phyloP scores from a whole-genome alignment of 2,113 vertebrate genomes.

The Protobothrops flavoviridis region DNA sequence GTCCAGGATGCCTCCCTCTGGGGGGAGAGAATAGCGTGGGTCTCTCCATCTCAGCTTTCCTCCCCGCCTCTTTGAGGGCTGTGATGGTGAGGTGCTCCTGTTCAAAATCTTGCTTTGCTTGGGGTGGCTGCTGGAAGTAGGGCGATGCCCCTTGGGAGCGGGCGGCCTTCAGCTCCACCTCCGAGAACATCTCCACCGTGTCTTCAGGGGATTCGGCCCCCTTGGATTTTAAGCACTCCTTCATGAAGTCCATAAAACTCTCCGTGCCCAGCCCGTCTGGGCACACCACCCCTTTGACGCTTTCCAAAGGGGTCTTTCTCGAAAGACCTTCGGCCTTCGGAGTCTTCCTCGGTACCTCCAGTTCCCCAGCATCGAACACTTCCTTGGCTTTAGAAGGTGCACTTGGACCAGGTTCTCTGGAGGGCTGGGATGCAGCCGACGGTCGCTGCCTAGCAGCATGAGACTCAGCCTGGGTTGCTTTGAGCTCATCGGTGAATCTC shows the following conservation, averaged over 20 bases:
- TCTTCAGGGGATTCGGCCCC: slow-evolving; percentile 66
- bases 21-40: not conserved
- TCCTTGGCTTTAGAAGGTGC: not conserved
- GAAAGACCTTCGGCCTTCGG: not conserved
- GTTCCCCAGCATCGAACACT: not conserved
- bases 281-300: slow-evolving; percentile 10
- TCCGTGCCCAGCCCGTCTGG: slow-evolving; percentile 63
- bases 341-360: slow-evolving; percentile 8
- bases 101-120: slow-evolving; percentile 73
- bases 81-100: slow-evolving; percentile 81
- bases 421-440: not conserved
- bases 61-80: slow-evolving; percentile 76
- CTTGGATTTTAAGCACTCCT: slow-evolving; percentile 72
- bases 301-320: not conserved
- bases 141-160: not conserved
- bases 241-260: slow-evolving; percentile 80
- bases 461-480: not conserved
- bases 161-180: slow-evolving; percentile 24
- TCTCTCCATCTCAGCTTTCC: slow-evolving; percentile 26
- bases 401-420: not conserved
- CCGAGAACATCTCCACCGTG: slow-evolving; percentile 33
- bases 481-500: not conserved
- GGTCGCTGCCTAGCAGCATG: not conserved
- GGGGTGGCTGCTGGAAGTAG: slow-evolving; percentile 42
- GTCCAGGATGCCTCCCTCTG: slow-evolving; percentile 9